Evolutionary conservation across 2,888 invertebrate species (phyloP), one percentile per base, ranked within the genome.

Genomic region (Ophion slaviceki): DNA sequence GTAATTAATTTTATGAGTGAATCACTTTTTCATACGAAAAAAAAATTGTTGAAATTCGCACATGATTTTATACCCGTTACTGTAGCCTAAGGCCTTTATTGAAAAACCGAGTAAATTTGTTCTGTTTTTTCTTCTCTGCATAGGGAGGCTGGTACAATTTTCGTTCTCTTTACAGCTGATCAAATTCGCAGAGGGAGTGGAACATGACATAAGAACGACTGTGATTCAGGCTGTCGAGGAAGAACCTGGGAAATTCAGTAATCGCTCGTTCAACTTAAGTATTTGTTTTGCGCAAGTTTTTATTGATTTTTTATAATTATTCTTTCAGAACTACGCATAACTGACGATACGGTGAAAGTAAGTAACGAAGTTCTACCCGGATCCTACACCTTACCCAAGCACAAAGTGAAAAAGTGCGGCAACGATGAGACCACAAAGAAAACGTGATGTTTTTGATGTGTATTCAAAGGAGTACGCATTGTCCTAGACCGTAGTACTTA

Each of bases 171-270:
- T 47, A 47, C 90, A 97, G 97, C 94, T 97, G 94, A 92, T 97
- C 8, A 95, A 96, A 92, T 95, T 96, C 90, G 96, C 96, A 0
- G 94, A 95, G 87, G 96, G 96, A 91, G 96, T 97, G 2, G 97
- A 97, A 91, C 93, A 93, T 74, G 97, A 97, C 94, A 91, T 97
- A 40, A 95, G 95, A 90, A 96, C 96, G 14, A 96, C 96, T 91
- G 96, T 98, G 2, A 96, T 98, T 83, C 97, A 97, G 94, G 96
- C 97, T 5, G 94, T 94, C 88, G 95, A 96, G 94, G 95, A 95
- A n/a, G 94, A 95, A 89, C 96, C 97, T 61, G 96, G 96, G 86
- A 95, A 95, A 87, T 97, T 95, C 94, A 95, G 86, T 86, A 80
- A 77, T 95, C 94, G 95, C 17, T 20, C 0, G 24, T 53, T 40